A percentile compares a stretch with the other conserved stretches of the same genome.
Conservation (phyloP, 2,888 invertebrate species). For the Hydrotaea diabolus region DNA sequence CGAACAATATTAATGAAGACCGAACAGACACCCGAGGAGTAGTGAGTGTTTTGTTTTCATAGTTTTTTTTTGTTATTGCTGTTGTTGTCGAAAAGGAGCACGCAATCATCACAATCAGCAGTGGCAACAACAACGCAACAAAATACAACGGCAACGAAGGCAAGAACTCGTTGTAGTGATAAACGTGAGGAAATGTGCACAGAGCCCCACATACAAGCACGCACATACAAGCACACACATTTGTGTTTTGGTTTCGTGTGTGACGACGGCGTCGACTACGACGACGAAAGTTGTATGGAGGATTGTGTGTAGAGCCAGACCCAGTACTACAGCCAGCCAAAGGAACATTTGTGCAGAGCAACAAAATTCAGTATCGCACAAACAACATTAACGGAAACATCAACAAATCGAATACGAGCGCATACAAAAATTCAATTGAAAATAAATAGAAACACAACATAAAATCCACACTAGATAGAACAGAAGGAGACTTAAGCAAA, state of each 20-base stretch:
- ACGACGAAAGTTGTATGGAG: not conserved
- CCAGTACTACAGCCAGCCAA: slow-evolving; percentile 40
- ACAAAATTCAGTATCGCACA: slow-evolving; percentile 77
- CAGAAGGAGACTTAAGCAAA: slow-evolving; percentile 5
- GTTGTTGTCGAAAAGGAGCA: slow-evolving; percentile 9
- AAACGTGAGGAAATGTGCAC: not conserved
- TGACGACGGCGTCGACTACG: not conserved
- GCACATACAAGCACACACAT: not conserved
- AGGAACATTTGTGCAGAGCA: slow-evolving; percentile 65
- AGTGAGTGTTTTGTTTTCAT: slow-evolving; percentile 23
- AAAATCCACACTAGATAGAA: slow-evolving; percentile 33
- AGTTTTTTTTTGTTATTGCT: too few species aligned
- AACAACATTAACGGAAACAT: slow-evolving; percentile 79
- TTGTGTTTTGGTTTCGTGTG: slow-evolving; percentile 19
- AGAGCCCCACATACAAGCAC: not conserved
- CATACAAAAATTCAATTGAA: slow-evolving; percentile 39
- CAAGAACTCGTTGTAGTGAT: not conserved
- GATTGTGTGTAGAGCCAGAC: not conserved
- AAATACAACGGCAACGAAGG: not conserved
- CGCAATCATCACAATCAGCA: slow-evolving; percentile 46
- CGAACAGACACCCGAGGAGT: slow-evolving; percentile 46
- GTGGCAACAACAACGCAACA: slow-evolving; percentile 26
- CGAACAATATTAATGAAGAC: slow-evolving; percentile 20
- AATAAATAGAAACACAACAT: slow-evolving; percentile 14
- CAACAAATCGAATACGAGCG: slow-evolving; percentile 59